phyloP scores from a whole-genome alignment of 1,140 invertebrate genomes.

The Cecropterus lyciades region DNA sequence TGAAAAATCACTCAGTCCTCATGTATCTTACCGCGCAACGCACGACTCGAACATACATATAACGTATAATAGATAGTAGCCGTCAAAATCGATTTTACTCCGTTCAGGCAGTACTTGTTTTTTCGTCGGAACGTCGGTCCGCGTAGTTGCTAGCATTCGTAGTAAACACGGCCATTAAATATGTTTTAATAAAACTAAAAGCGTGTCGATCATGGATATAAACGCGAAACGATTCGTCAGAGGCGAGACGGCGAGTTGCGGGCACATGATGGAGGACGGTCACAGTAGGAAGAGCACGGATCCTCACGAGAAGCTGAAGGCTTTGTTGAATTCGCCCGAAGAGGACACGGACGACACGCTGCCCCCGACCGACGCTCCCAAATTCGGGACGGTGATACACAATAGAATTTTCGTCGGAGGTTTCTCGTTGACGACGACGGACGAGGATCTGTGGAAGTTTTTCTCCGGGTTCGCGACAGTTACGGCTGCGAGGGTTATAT shows the following conservation, averaged over 20 bases:
- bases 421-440: conserved; percentile 94
- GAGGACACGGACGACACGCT: conserved; percentile 75
- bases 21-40: conserved; percentile 57
- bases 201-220: conserved; percentile 62
- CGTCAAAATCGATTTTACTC: conserved; percentile 67
- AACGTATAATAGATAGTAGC: conserved; percentile 44
- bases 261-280: conserved; percentile 77
- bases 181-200: conserved; percentile 63
- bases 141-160: conserved; percentile 70
- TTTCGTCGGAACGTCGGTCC: conserved; percentile 57
- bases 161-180: conserved; percentile 74
- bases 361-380: conserved; percentile 87
- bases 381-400: conserved; percentile 93
- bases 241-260: conserved; percentile 76
- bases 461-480: conserved; percentile 96
- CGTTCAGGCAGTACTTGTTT: conserved; percentile 58
- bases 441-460: conserved; percentile 92
- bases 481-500: conserved; percentile 97
- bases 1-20: conserved; percentile 44
- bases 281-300: conserved; percentile 71
- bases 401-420: conserved; percentile 98
- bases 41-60: conserved; percentile 44
- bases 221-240: conserved; percentile 72
- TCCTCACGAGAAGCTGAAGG: conserved; percentile 76
- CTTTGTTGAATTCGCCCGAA: conserved; percentile 73